A percentile compares a stretch with the other conserved stretches of the same genome.
These are phyloP conservation scores for Drosophila dunni DNA, from an alignment of 1,140 invertebrate genomes.

Conservation along the genomic window DNA sequence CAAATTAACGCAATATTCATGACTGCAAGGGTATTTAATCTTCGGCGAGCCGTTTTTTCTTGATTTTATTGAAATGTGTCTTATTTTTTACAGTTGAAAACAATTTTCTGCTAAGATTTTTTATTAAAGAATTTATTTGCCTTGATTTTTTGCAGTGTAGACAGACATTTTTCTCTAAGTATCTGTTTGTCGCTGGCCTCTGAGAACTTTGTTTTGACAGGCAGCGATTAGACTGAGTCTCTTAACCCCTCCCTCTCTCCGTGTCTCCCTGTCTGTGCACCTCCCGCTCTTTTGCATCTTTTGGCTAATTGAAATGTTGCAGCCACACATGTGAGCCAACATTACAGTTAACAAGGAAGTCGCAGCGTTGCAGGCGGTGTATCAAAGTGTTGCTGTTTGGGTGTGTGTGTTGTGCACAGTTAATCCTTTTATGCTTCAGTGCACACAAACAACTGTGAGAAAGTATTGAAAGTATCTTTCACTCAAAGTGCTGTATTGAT, in stretches of 20 bases:
- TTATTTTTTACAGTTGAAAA: too few species aligned
- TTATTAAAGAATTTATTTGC: too few species aligned
- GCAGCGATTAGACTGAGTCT: slow-evolving; percentile 66
- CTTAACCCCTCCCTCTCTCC: slow-evolving; percentile 13
- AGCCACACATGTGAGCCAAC: slow-evolving; percentile 60
- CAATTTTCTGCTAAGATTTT: too few species aligned
- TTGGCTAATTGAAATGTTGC: slow-evolving; percentile 78
- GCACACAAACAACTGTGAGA: slow-evolving; percentile 53
- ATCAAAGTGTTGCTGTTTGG: slow-evolving; percentile 12
- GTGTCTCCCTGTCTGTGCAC: neutral
- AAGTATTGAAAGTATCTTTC: slow-evolving; percentile 41
- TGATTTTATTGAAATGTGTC: too few species aligned
- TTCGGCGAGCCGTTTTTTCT: too few species aligned
- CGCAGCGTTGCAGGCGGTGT: slow-evolving; percentile 23
- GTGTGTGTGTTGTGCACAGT: slow-evolving; percentile 43
- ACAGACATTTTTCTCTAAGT: neutral
- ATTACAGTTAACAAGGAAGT: slow-evolving; percentile 65
- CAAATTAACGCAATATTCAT: too few species aligned
- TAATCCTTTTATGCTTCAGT: slow-evolving; percentile 71
- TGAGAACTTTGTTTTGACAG: slow-evolving; percentile 74
- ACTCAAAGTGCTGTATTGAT: slow-evolving; percentile 20
- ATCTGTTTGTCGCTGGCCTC: neutral
- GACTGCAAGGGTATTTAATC: too few species aligned
- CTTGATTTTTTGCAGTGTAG: neutral
- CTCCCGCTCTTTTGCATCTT: slow-evolving; percentile 8